These are phyloP conservation scores for Lymantria dispar DNA, from an alignment of 2,888 invertebrate species.

Conservation along the genomic window DNA sequence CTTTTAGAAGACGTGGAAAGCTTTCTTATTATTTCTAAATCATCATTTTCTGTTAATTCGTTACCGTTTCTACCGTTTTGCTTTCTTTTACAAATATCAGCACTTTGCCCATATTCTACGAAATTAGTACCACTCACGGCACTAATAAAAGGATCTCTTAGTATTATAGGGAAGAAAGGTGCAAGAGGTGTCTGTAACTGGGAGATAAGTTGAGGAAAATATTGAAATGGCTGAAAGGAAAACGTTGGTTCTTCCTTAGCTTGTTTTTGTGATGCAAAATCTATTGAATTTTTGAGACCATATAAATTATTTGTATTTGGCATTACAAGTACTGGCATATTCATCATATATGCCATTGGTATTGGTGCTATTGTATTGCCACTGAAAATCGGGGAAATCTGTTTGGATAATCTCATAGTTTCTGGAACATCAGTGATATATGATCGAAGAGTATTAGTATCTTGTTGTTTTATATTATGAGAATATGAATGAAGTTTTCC, in stretches of 20 bases:
- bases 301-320: slow-evolving; percentile 40
- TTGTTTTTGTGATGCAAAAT: slow-evolving; percentile 36
- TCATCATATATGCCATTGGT: slow-evolving; percentile 53
- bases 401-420: slow-evolving; percentile 39
- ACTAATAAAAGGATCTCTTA: slow-evolving; percentile 81
- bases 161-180: slow-evolving; percentile 78
- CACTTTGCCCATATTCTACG: slow-evolving; percentile 82
- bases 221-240: slow-evolving; percentile 32
- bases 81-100: slow-evolving; percentile 74
- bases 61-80: slow-evolving; percentile 42
- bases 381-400: slow-evolving; percentile 26
- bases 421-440: slow-evolving; percentile 12
- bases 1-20: slow-evolving; percentile 17
- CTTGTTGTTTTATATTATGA: slow-evolving; percentile 36
- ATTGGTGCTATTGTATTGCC: slow-evolving; percentile 28
- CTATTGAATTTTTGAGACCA: slow-evolving; percentile 37
- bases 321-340: slow-evolving; percentile 57
- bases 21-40: slow-evolving; percentile 3
- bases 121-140: slow-evolving; percentile 75
- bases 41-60: slow-evolving; percentile 9
- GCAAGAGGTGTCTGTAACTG: slow-evolving; percentile 77
- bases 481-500: slow-evolving; percentile 50
- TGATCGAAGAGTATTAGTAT: slow-evolving; percentile 28
- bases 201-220: slow-evolving; percentile 28
- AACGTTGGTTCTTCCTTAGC: slow-evolving; percentile 47